A percentile compares a stretch with the other conserved stretches of the same genome.
Evolutionary conservation across 2,113 vertebrate species (phyloP).

Genomic region (Oreotragus oreotragus): DNA sequence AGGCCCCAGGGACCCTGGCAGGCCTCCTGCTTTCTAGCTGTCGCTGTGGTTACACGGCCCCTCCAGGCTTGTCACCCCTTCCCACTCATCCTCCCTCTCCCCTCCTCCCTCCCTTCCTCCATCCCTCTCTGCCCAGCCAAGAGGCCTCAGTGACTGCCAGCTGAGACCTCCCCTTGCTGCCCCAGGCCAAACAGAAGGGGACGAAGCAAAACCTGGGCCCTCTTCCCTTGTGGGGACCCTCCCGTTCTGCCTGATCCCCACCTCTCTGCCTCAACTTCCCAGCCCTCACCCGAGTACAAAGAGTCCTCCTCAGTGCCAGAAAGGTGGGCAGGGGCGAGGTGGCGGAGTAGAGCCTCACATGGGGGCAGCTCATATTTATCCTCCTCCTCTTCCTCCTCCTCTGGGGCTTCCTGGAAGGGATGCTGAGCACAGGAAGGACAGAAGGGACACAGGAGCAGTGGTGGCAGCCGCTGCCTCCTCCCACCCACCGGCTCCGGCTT

Average conservation of each 20-base stretch:
- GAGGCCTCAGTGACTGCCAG: neutral
- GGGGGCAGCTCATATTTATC: slow-evolving; percentile 65
- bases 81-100: neutral
- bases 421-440: neutral
- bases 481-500: neutral
- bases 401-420: neutral
- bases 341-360: neutral
- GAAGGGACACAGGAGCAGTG: slow-evolving; percentile 77
- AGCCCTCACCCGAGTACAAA: slow-evolving; percentile 63
- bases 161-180: neutral
- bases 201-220: neutral
- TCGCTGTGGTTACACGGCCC: slow-evolving; percentile 20
- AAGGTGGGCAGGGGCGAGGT: neutral
- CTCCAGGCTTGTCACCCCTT: neutral
- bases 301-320: neutral
- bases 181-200: neutral
- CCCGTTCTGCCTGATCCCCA: neutral
- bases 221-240: neutral
- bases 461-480: slow-evolving; percentile 16
- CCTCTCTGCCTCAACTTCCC: neutral
- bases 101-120: neutral
- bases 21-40: neutral
- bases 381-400: slow-evolving; percentile 1
- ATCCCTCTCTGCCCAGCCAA: neutral
- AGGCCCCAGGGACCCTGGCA: neutral